Evolutionary conservation across 2,113 vertebrate genomes (phyloP).

Genomic region (Spea bombifrons): DNA sequence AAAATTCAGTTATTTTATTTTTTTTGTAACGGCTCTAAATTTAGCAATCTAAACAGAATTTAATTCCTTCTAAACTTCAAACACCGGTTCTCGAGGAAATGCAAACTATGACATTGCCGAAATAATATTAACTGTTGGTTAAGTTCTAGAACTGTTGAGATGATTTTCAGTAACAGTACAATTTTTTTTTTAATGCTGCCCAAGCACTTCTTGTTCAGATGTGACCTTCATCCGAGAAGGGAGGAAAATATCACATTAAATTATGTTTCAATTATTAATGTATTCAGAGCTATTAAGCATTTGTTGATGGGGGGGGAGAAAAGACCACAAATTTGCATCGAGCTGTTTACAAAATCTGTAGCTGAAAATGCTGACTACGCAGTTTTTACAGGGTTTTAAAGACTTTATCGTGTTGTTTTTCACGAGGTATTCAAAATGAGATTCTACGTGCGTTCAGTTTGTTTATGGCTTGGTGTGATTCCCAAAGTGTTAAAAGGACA

Average conservation of each 20-base stretch:
- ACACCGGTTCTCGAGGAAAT: background rate
- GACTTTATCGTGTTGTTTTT: background rate
- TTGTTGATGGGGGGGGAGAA: background rate
- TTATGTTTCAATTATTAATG: slow-evolving; percentile 4
- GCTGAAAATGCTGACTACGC: background rate
- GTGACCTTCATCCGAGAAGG: background rate
- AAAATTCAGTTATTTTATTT: too few relatives aligned
- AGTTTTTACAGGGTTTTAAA: background rate
- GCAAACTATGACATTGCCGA: background rate
- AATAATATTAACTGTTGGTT: background rate
- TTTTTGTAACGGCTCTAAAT: too few relatives aligned
- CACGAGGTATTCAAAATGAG: too few relatives aligned
- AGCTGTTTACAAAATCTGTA: background rate
- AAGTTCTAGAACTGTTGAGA: background rate
- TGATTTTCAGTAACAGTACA: background rate
- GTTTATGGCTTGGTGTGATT: too few relatives aligned
- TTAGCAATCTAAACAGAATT: too few relatives aligned
- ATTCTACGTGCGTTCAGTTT: too few relatives aligned
- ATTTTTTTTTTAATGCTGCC: background rate
- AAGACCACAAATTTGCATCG: background rate
- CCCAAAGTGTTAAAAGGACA: too few relatives aligned
- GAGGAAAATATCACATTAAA: background rate
- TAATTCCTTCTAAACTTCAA: too few relatives aligned
- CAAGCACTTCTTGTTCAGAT: background rate
- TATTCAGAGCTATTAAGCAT: slow-evolving; percentile 1